Base-by-base conservation (phyloP, 2,113 vertebrate genomes). In the Melospiza georgiana region DNA sequence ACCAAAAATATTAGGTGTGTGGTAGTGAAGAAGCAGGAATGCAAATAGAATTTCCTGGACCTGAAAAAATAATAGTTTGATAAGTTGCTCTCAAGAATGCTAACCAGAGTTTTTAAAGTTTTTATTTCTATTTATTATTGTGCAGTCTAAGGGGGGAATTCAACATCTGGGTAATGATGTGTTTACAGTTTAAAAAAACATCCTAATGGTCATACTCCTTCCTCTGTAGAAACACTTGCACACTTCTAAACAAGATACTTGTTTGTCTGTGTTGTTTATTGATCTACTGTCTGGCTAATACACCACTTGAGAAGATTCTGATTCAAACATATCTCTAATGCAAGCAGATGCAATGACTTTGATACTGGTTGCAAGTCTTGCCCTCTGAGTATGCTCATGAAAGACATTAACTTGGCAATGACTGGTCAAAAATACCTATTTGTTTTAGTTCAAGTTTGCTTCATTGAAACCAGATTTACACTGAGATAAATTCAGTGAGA, bases 121-220 rank as follows among this genome's bases (percentile, higher is more conserved):
- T 74, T 94, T 93, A 73, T 94, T 94, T 96, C 35, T 83, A 37
- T 84, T 94, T 94, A 78, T 94, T 89, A 52, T 43, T 92, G 27
- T 92, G 52, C 31, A 52, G 37, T 28, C 73, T 84, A 61, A 91
- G 63, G 66, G 31, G 61, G 58, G 48, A 91, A 87, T 89, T 75
- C 89, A 96, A 68, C 66, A 82, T 84, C 87, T 89, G 80, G 71
- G 31, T 90, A 96, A 94, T 48, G 39, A 61, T 15, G 8, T 86
- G 80, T 90, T 94, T 96, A 87, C 67, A 77, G 65, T 73, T 77
- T 88, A 80, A 81, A 92, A 92, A 71, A 95, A 82, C 72, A 78
- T 86, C 76, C 59, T 37, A 81, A 63, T 0, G 43, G 78, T 96
- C 80, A 68, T 72, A 89, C 55, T 81, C 68, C 67, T 88, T 93